phyloP scores from a whole-genome alignment of 1,140 invertebrate species.

The Oreohelix idahoensis region DNA sequence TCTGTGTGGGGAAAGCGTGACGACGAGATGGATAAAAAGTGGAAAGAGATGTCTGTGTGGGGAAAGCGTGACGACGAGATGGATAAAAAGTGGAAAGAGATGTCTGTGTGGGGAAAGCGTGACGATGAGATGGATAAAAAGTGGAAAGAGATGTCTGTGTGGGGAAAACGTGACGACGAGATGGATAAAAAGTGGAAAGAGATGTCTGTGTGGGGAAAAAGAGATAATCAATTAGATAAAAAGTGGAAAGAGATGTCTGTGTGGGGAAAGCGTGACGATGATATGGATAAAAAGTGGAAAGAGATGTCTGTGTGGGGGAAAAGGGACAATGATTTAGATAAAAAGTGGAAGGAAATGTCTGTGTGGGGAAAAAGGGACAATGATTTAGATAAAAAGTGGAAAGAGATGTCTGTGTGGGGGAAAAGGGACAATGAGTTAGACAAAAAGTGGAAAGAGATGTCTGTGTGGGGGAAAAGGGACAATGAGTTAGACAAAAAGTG shows the following conservation, averaged over 20 bases:
- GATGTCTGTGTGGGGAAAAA: conserved; percentile 28
- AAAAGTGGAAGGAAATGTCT: conserved; percentile 19
- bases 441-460: conserved; percentile 21
- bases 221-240: background rate
- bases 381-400: conserved; percentile 16
- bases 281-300: conserved; percentile 16
- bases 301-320: conserved; percentile 21
- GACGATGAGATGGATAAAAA: conserved; percentile 10
- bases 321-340: background rate
- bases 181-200: conserved; percentile 22
- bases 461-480: conserved; percentile 13
- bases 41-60: conserved; percentile 20
- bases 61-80: background rate
- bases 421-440: background rate
- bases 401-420: conserved; percentile 17
- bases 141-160: conserved; percentile 35
- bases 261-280: conserved; percentile 12
- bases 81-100: conserved; percentile 24
- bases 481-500: conserved; percentile 3
- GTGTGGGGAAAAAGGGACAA: conserved; percentile 13
- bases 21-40: conserved; percentile 4
- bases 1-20: conserved; percentile 9
- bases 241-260: conserved; percentile 32
- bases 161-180: conserved; percentile 7
- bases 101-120: conserved; percentile 22